Evolutionary conservation across 2,113 vertebrate species (phyloP).

Genomic region (Ia io): DNA sequence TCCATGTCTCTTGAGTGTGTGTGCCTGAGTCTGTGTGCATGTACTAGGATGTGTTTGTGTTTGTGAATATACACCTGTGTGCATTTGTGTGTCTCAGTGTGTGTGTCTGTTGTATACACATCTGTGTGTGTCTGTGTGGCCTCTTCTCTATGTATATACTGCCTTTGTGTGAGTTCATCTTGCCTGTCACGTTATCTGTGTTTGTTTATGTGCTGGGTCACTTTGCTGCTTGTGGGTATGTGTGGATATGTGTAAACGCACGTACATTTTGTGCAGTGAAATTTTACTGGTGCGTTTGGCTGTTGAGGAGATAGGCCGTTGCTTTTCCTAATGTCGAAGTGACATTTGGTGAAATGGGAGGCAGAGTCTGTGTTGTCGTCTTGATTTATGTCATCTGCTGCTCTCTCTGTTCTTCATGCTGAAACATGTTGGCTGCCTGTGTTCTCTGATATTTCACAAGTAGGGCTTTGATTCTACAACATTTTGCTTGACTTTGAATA

Average conservation of each 20-base stretch:
- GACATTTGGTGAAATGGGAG: slow-evolving; percentile 14
- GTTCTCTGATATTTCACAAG: slow-evolving; percentile 18
- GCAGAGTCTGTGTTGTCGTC: background rate
- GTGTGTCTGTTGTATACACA: background rate
- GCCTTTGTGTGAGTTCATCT: background rate
- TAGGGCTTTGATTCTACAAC: slow-evolving; percentile 14
- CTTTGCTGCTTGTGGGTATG: background rate
- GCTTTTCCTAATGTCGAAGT: slow-evolving; percentile 30
- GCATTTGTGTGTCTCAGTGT: background rate
- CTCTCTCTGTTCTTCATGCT: background rate
- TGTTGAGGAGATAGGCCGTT: background rate
- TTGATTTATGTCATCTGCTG: slow-evolving; percentile 37
- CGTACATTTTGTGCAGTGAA: background rate
- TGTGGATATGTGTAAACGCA: rapidly evolving
- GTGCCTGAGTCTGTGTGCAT: background rate
- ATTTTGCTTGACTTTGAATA: slow-evolving; percentile 42
- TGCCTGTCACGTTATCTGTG: background rate
- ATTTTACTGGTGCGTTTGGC: background rate
- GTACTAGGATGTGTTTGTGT: background rate
- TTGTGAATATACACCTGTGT: background rate
- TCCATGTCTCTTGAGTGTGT: background rate
- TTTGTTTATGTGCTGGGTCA: background rate
- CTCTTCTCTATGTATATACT: background rate
- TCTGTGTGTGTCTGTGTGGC: background rate
- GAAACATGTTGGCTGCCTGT: background rate